These are phyloP conservation scores for Mactromeris polynyma DNA, from an alignment of 2,888 invertebrate genomes.

Conservation along the genomic window DNA sequence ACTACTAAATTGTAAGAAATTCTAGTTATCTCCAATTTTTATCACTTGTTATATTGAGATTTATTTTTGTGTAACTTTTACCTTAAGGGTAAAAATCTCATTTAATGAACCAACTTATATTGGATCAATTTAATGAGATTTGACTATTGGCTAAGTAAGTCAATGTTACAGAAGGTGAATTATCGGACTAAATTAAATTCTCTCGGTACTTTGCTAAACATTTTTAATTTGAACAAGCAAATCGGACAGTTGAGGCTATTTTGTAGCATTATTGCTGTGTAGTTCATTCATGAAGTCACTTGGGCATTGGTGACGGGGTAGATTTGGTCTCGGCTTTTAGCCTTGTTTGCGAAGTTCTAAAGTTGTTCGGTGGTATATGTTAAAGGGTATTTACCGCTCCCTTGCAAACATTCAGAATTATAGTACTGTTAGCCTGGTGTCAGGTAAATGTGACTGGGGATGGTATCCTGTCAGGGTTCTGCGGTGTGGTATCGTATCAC, in stretches of 20 bases:
- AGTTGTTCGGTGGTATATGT: no score
- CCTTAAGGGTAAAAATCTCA: neutral
- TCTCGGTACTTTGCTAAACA: neutral
- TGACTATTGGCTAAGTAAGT: neutral
- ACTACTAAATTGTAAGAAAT: neutral
- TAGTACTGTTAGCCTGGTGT: no score
- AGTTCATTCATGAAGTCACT: no score
- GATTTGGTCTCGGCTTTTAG: no score
- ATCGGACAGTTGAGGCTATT: neutral
- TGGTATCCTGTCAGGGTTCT: no score
- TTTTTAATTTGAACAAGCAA: neutral
- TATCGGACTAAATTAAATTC: neutral
- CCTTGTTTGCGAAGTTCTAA: no score
- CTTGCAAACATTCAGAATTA: no score
- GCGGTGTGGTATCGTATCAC: no score
- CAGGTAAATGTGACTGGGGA: no score
- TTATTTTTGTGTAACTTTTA: neutral
- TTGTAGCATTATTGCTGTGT: no score
- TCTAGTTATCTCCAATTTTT: neutral
- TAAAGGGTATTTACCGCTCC: no score
- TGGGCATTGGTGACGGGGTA: no score
- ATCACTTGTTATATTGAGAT: neutral
- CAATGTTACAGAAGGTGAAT: neutral
- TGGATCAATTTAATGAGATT: conserved; percentile 37
- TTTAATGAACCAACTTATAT: neutral